Percentiles rank a stretch among this genome's conserved stretches.
Evolutionary conservation across 2,797 vertebrate genomes (phyloP).

Genomic region (Gila robusta): DNA sequence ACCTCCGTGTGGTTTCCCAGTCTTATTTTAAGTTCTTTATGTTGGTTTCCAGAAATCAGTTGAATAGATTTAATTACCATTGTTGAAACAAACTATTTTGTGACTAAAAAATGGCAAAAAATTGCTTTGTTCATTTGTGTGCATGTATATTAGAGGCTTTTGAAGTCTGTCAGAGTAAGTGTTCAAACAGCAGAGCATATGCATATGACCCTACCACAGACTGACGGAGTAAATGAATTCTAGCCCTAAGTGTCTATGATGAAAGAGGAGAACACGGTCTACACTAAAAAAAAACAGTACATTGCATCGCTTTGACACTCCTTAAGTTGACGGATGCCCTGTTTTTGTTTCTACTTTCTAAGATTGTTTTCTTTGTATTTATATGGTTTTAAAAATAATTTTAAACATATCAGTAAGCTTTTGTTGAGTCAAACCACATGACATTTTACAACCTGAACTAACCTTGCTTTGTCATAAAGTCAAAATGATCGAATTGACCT

Average conservation of each 20-base stretch:
- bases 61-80: slow-evolving; percentile 44
- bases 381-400: too few species aligned
- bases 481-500: background rate
- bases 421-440: background rate
- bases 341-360: too few species aligned
- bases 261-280: background rate
- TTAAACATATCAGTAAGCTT: too few species aligned
- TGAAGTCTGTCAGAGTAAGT: background rate
- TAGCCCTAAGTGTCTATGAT: background rate
- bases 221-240: background rate
- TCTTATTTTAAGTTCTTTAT: slow-evolving; percentile 46
- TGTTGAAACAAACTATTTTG: slow-evolving; percentile 23
- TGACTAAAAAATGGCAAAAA: background rate
- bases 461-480: background rate
- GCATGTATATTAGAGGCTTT: background rate
- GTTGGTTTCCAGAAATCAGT: slow-evolving; percentile 23
- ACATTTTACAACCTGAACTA: background rate
- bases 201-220: background rate
- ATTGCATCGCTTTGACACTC: background rate
- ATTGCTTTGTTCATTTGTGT: background rate
- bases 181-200: background rate
- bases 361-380: too few species aligned
- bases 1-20: slow-evolving; percentile 39
- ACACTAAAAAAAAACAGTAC: background rate
- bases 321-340: too few species aligned